Base-by-base conservation (phyloP, 30 jellyfish, hydroid and myxozoan genomes). In the Rhopilema esculentum region DNA sequence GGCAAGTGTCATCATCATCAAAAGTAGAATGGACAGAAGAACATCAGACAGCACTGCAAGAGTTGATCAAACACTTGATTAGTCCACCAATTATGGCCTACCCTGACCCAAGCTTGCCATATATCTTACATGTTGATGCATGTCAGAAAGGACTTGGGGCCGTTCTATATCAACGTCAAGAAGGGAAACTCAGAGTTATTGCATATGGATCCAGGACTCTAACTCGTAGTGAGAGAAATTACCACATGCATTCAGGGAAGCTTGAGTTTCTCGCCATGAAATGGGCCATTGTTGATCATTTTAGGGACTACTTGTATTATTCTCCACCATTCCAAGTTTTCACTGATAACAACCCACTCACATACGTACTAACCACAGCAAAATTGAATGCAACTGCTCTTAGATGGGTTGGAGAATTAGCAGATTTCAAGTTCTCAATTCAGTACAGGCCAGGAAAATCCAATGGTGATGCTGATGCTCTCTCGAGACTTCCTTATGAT, bases 201-300 rank as follows among this genome's bases (percentile, higher is more conserved):
- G 80, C 87, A 29, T 84, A 72, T 49, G 93, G 73, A 48, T 84
- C 93, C 0, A 53, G 88, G 64, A 18, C 91, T 4, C 73, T 78
- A 24, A 53, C 74, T 8, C 84, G 72, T 49, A 79, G 88, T 33
- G 96, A 77, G 50, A 76, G 82, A 75, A 87, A 66, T 53, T 75
- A 76, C 30, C 80, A 85, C 70, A 40, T 85, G 88, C 93, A 85
- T 49, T 26, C 83, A 22, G 86, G 90, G 50, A 76, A 87, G 52
- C 81, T 75, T 87, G 95, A 87, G 80, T 76, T 87, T 40, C 95
- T 76, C 32, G 85, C 95, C 23, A 19, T 87, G 86, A 87, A 65
- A 68, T 87, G 95, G 90, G 89, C 95, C 80, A 67, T n/a, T n/a
- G n/a, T n/a, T n/a, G n/a, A n/a, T n/a, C n/a, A n/a, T n/a, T n/a